phyloP scores from a whole-genome alignment of 1,140 invertebrate species.

The Drosophila sproati region DNA sequence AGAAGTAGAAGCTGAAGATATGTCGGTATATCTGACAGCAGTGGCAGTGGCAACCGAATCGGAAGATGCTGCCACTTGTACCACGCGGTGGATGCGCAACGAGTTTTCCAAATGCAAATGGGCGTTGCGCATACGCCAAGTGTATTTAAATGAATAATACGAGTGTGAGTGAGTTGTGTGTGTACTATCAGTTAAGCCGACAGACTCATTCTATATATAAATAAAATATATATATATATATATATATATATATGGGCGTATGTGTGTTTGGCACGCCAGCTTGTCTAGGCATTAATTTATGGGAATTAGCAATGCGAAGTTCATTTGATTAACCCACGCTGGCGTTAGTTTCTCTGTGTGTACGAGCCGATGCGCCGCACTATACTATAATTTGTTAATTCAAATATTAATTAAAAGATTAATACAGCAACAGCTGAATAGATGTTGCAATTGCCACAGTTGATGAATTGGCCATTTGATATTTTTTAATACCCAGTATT shows the following conservation, averaged over 20 bases:
- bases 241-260: conserved; percentile 8
- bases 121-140: conserved; percentile 82
- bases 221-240: too few species aligned
- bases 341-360: conserved; percentile 25
- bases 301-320: conserved; percentile 80
- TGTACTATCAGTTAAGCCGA: conserved; percentile 15
- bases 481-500: conserved; percentile 12
- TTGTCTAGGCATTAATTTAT: conserved; percentile 72
- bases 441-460: conserved; percentile 65
- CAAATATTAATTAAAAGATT: conserved; percentile 83
- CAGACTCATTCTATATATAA: conserved; percentile 4
- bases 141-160: conserved; percentile 14
- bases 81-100: conserved; percentile 81
- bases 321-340: conserved; percentile 74
- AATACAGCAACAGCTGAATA: conserved; percentile 42
- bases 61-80: conserved; percentile 62
- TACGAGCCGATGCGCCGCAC: conserved; percentile 36
- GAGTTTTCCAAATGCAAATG: conserved; percentile 79
- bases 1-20: conserved; percentile 27
- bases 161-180: neutral
- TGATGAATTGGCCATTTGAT: conserved; percentile 67
- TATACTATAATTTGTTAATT: conserved; percentile 71
- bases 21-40: conserved; percentile 48
- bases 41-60: conserved; percentile 47
- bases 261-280: conserved; percentile 38